Evolutionary conservation across 2,113 vertebrate species (phyloP), one percentile per base, ranked within the genome.

Genomic region (Hyperopisus bebe): DNA sequence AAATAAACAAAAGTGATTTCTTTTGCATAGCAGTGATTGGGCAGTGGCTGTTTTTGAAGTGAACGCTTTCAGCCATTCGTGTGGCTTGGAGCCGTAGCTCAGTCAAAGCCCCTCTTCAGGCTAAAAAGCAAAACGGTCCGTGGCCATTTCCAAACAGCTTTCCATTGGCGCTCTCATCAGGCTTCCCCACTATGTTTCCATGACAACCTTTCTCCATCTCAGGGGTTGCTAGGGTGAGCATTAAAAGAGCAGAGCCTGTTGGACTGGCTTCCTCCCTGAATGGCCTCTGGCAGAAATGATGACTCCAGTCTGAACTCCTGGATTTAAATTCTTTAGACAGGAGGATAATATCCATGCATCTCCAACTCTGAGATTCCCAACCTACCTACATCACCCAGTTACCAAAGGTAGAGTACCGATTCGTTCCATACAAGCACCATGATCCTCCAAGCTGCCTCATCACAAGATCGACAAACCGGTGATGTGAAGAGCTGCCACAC

Each of bases 241-340:
- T 94, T 96, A 95, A 97, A 96, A 96, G 95, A 91, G 90, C 93
- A 92, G 35, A 90, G 95, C 13, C 95, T 95, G 95, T 95, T 94
- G 92, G 91, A 93, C 92, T 89, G 92, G 91, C 93, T 94, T 95
- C 93, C 92, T 95, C 93, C 90, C 92, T 92, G 93, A 93, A 95
- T 94, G 92, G 86, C 93, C 90, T 92, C 21, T 27, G 44, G 47
- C 44, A 90, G 87, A 93, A 92, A 91, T 91, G 44, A 88, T 90
- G 87, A 82, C 88, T 84, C 85, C 89, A 58, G 90, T 88, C 87
- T 90, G 35, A 62, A 21, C 55, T 46, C 27, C 21, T 58, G 42
- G 35, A 42, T 80, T 80, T 80, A 80, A 80, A 19, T 35, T 80
- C 35, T 42, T 80, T 80, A 42, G 31, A 42, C 74, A 42, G 35